These are phyloP conservation scores for Rhaphigaster nebulosa DNA, from an alignment of 2,888 invertebrate genomes.

Conservation along the genomic window DNA sequence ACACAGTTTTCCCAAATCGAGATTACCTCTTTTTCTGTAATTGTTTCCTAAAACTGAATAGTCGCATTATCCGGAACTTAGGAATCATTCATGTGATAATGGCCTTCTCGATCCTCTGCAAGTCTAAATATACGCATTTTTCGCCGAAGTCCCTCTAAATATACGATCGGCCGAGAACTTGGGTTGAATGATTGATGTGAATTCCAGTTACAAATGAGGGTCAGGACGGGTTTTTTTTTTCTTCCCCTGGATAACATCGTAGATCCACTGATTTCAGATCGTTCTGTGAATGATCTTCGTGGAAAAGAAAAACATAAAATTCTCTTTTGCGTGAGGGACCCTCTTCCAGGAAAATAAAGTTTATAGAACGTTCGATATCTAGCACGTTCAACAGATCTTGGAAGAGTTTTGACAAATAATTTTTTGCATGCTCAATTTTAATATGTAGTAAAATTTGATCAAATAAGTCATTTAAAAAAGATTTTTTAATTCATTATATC, in stretches of 20 bases:
- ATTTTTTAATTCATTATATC: too few species aligned
- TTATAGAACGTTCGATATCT: neutral
- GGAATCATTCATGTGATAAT: constrained; percentile 7
- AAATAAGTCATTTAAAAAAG: too few species aligned
- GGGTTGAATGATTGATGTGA: neutral
- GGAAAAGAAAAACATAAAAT: neutral
- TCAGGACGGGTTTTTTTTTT: neutral
- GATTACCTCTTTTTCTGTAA: neutral
- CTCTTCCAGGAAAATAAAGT: neutral
- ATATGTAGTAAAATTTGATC: too few species aligned
- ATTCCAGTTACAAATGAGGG: constrained; percentile 20
- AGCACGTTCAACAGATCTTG: neutral
- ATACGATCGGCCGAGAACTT: neutral
- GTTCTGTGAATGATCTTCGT: neutral
- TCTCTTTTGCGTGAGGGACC: neutral
- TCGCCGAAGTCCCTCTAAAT: neutral
- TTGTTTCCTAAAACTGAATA: neutral
- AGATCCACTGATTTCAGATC: neutral
- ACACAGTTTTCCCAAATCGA: constrained; percentile 6
- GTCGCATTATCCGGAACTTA: neutral
- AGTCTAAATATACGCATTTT: constrained; percentile 5
- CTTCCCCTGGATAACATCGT: neutral
- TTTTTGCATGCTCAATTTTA: neutral
- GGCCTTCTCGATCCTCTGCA: neutral
- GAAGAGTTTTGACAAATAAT: neutral